Evolutionary conservation across 30 jellyfish, hydroid and myxozoan genomes (phyloP).

Genomic region (Hydra vulgaris): DNA sequence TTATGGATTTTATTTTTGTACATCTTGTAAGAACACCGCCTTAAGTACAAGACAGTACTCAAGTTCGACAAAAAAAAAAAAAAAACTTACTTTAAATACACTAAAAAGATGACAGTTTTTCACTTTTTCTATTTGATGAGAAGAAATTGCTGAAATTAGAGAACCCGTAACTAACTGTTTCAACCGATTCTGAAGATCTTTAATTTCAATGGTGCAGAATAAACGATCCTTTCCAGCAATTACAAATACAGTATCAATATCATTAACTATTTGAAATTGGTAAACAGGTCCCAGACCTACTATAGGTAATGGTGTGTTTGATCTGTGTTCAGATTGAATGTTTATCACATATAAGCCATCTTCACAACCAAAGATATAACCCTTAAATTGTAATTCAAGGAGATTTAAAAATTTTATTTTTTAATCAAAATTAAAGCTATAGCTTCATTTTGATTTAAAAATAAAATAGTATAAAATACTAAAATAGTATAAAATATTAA

Average conservation of each 20-base stretch:
- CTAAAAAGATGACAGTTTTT: slow-evolving; percentile 81
- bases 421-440: too few species aligned
- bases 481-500: too few species aligned
- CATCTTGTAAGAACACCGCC: too few species aligned
- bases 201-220: slow-evolving; percentile 47
- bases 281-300: slow-evolving; percentile 78
- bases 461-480: too few species aligned
- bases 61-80: too few species aligned
- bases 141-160: slow-evolving; percentile 9
- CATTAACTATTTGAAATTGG: slow-evolving; percentile 49
- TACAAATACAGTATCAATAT: slow-evolving; percentile 43
- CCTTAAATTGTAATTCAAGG: slow-evolving; percentile 30
- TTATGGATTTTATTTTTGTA: too few species aligned
- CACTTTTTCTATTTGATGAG: slow-evolving; percentile 53
- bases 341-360: slow-evolving; percentile 71
- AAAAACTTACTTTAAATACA: slow-evolving; percentile 65
- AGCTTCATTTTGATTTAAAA: too few species aligned
- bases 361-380: slow-evolving; percentile 68
- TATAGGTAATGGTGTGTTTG: slow-evolving; percentile 46
- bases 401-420: too few species aligned
- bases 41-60: too few species aligned
- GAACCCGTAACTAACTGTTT: slow-evolving; percentile 43
- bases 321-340: slow-evolving; percentile 27
- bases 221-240: slow-evolving; percentile 77
- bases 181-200: slow-evolving; percentile 62